Conservation (phyloP, 2,797 vertebrate species). For the Limosa lapponica region DNA sequence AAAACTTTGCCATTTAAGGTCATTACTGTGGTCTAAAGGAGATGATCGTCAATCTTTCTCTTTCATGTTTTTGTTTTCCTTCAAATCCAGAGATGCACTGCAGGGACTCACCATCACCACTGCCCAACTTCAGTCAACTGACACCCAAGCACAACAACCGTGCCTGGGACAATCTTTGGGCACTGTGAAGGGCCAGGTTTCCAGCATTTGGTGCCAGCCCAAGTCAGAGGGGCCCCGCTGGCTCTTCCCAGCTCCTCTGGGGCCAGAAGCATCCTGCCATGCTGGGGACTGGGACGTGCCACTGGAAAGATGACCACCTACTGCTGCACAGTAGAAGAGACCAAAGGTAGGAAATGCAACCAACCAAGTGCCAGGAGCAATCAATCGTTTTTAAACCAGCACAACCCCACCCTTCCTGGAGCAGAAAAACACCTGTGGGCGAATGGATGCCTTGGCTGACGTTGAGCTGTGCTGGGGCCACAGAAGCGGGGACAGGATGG, state of each 20-base stretch:
- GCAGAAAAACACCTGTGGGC: neutral
- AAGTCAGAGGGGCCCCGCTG: neutral
- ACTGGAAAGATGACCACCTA: neutral
- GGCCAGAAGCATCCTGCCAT: neutral
- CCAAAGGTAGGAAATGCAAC: neutral
- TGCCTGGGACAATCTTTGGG: neutral
- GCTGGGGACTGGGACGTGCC: fast-evolving
- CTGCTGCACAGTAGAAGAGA: neutral
- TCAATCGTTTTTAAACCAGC: neutral
- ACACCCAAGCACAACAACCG: neutral
- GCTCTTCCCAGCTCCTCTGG: neutral
- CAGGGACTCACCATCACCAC: neutral
- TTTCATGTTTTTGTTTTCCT: neutral
- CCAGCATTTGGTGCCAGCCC: neutral
- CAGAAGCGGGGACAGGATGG: neutral
- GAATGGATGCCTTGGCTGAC: neutral
- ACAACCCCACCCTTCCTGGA: slow-evolving; percentile 56
- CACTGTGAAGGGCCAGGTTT: neutral
- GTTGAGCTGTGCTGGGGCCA: neutral
- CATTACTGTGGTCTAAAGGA: neutral
- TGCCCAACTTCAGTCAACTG: neutral
- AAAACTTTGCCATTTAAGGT: neutral
- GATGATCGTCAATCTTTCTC: neutral
- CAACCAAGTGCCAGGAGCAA: neutral
- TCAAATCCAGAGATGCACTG: neutral